These are phyloP conservation scores for Urocitellus parryii DNA, from an alignment of 2,113 vertebrate species.

Conservation along the genomic window DNA sequence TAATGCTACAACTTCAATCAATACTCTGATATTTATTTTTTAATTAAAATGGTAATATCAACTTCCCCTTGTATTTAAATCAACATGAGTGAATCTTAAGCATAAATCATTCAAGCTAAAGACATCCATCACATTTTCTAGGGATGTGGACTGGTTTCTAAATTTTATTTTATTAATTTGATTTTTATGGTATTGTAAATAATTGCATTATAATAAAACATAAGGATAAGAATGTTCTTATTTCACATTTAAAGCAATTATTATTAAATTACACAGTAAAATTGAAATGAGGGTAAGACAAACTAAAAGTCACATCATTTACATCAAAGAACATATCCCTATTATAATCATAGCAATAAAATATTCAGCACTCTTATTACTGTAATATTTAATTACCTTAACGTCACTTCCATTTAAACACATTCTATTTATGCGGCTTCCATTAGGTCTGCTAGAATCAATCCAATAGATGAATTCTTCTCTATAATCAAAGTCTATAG, in stretches of 20 bases:
- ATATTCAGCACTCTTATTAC: constrained; percentile 43
- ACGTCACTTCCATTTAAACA: constrained; percentile 96
- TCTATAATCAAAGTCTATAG: constrained; percentile 98
- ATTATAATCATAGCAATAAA: background rate
- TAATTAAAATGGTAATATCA: constrained; percentile 20
- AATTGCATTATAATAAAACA: constrained; percentile 26
- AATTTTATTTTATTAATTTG: constrained; percentile 30
- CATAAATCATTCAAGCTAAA: background rate
- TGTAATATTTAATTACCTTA: constrained; percentile 90
- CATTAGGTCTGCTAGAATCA: constrained; percentile 97
- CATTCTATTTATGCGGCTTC: constrained; percentile 98
- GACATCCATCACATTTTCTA: background rate
- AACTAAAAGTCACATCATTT: background rate
- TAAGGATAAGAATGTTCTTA: background rate
- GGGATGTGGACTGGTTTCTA: background rate
- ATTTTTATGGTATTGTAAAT: constrained; percentile 2
- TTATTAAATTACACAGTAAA: background rate
- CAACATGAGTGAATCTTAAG: background rate
- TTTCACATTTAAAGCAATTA: constrained; percentile 53
- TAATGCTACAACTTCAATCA: background rate
- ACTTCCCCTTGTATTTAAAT: background rate
- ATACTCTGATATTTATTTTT: background rate
- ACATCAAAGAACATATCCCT: constrained; percentile 26
- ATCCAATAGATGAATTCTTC: constrained; percentile 99
- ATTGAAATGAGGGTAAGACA: constrained; percentile 42